Conservation (phyloP, 2,888 invertebrate species). For the Phorcus lineatus region DNA sequence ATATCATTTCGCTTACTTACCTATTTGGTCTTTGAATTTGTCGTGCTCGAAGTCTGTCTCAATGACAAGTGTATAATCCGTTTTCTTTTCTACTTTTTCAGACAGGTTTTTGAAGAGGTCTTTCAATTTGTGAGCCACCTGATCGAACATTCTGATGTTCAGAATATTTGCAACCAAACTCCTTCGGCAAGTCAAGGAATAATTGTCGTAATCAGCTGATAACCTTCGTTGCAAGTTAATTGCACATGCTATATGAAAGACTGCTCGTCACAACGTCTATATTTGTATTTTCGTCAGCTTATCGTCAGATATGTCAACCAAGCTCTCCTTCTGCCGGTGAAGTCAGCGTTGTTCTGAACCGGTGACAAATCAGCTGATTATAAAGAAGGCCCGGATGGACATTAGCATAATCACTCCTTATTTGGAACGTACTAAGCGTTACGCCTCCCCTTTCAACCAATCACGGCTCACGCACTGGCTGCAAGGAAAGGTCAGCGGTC, state of each 20-base stretch:
- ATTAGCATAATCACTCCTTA: slow-evolving; percentile 17
- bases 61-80: slow-evolving; percentile 37
- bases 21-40: slow-evolving; percentile 31
- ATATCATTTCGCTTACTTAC: slow-evolving; percentile 36
- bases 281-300: too few relatives aligned
- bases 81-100: not conserved
- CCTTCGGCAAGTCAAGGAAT: too few relatives aligned
- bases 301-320: too few relatives aligned
- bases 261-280: too few relatives aligned
- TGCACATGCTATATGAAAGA: too few relatives aligned
- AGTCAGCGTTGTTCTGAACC: slow-evolving; percentile 17
- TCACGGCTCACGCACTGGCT: not conserved
- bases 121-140: slow-evolving; percentile 6
- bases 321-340: not conserved
- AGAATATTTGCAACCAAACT: too few relatives aligned
- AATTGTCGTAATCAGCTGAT: too few relatives aligned
- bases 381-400: slow-evolving; percentile 13
- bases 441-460: not conserved
- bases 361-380: slow-evolving; percentile 25
- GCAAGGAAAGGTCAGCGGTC: not conserved
- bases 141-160: not conserved
- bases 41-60: slow-evolving; percentile 47
- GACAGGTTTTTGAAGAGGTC: slow-evolving; percentile 5
- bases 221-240: too few relatives aligned
- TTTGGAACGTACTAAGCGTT: not conserved